A percentile compares a stretch with the other conserved stretches of the same genome.
Conservation (phyloP, 2,888 invertebrate genomes). For the Asteroscopus sphinx region DNA sequence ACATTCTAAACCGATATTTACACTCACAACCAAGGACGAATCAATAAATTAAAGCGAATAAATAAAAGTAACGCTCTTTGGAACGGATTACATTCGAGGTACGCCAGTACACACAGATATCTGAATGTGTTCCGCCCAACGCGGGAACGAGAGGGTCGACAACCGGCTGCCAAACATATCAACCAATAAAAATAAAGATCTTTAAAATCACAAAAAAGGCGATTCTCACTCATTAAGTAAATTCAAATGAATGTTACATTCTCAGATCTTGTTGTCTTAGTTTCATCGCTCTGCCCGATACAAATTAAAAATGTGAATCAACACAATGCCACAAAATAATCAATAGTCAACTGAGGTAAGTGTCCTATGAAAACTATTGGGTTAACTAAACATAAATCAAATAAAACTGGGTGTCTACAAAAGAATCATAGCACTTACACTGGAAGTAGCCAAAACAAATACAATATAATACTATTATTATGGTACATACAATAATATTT, state of each 20-base stretch:
- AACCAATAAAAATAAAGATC: conserved; percentile 53
- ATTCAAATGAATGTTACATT: conserved; percentile 24
- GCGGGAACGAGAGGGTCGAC: conserved; percentile 39
- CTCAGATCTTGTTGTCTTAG: conserved; percentile 30
- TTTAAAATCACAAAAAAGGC: conserved; percentile 58
- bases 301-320: conserved; percentile 25
- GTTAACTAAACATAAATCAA: conserved; percentile 46
- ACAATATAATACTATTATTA: conserved; percentile 38
- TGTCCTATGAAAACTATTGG: conserved; percentile 26
- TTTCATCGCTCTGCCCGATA: conserved; percentile 30
- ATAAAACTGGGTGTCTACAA: conserved; percentile 49
- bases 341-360: conserved; percentile 39
- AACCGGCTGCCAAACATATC: conserved; percentile 44
- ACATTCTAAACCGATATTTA: conserved; percentile 61
- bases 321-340: conserved; percentile 35
- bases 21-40: conserved; percentile 65
- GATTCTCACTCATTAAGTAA: conserved; percentile 43
- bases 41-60: conserved; percentile 82
- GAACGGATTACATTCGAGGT: conserved; percentile 83
- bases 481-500: conserved; percentile 44
- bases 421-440: conserved; percentile 68
- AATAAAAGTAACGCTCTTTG: conserved; percentile 82
- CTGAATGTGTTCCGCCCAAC: conserved; percentile 63
- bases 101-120: conserved; percentile 60
- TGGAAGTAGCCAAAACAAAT: conserved; percentile 55